Base-by-base conservation (phyloP, 2,888 invertebrate genomes). In the Phasia obesa region DNA sequence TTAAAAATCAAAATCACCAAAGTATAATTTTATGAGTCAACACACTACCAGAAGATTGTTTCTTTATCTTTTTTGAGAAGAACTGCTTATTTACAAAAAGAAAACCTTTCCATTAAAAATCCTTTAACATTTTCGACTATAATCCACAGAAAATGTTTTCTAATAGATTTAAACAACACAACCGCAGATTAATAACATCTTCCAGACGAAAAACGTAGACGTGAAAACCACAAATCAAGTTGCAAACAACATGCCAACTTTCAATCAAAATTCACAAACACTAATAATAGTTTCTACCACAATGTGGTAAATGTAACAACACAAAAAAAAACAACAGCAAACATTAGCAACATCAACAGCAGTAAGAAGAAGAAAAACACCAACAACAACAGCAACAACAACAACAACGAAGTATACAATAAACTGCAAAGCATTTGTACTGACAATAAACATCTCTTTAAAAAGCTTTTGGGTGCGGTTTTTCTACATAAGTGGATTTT, bases 401-500 rank as follows among this genome's bases (percentile, higher is more conserved):
- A 17, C 27, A 44, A 42, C 19, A 51, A 55, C 21, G n/a, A 70
- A 57, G 21, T 57, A 38, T 38, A 70, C 47, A 21, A 78, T 67
- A 67, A 67, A 67, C 35, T 67, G 60, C 70, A 62, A 65, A 59
- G 53, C 44, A 67, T 73, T 57, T 60, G 27, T 38, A 60, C 42
- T 60, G 44, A 74, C 79, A 79, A 74, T 79, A 79, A 79, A 74
- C 79, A 74, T 74, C 67, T 67, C 67, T 79, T 74, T 79, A 67
- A 67, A 81, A 81, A 81, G 64, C 70, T 70, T 83, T 79, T 83
- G 74, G 83, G 75, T 83, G 83, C 70, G 83, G 83, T 83, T 83
- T 83, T 78, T 70, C 75, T 47, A 69, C 60, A 69, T 85, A 85
- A 85, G 79, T 81, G 79, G 81, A 81, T 85, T 85, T 81, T 53